phyloP scores from a whole-genome alignment of 2,888 invertebrate genomes.

The Campaea margaritaria region DNA sequence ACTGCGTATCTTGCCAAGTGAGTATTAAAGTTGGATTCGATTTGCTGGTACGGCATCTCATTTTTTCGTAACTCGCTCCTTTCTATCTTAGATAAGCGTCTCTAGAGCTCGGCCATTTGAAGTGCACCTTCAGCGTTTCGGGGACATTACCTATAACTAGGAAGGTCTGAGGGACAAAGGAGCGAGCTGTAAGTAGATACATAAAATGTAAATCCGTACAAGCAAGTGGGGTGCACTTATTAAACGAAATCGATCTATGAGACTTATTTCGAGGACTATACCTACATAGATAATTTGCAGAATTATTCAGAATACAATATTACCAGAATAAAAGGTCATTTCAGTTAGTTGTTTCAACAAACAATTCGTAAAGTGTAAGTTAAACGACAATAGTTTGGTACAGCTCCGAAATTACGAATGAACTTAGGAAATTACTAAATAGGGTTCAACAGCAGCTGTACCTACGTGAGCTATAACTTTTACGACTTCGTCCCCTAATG shows the following conservation, averaged over 20 bases:
- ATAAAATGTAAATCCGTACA: too few relatives aligned
- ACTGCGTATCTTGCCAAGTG: conserved; percentile 93
- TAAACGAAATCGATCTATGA: too few relatives aligned
- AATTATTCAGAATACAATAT: not conserved
- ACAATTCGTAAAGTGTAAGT: conserved; percentile 9
- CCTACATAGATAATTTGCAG: not conserved
- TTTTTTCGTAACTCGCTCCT: not conserved
- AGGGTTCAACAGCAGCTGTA: conserved; percentile 30
- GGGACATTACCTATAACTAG: too few relatives aligned
- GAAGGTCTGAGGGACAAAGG: too few relatives aligned
- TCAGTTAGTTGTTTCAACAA: conserved; percentile 1
- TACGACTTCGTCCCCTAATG: conserved; percentile 23
- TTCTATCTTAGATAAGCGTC: not conserved
- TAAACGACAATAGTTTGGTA: conserved; percentile 13
- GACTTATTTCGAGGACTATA: too few relatives aligned
- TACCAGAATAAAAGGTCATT: too few relatives aligned
- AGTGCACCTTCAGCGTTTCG: too few relatives aligned
- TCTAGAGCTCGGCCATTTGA: too few relatives aligned
- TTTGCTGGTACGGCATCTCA: not conserved
- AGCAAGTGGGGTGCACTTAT: too few relatives aligned
- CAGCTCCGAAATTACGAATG: conserved; percentile 26
- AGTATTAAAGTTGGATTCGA: conserved; percentile 30
- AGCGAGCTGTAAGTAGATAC: too few relatives aligned
- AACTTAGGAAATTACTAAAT: conserved; percentile 30
- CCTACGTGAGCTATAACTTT: conserved; percentile 24